Base-by-base conservation (phyloP, 2,888 invertebrate species). In the Chrysotoxum bicinctum region DNA sequence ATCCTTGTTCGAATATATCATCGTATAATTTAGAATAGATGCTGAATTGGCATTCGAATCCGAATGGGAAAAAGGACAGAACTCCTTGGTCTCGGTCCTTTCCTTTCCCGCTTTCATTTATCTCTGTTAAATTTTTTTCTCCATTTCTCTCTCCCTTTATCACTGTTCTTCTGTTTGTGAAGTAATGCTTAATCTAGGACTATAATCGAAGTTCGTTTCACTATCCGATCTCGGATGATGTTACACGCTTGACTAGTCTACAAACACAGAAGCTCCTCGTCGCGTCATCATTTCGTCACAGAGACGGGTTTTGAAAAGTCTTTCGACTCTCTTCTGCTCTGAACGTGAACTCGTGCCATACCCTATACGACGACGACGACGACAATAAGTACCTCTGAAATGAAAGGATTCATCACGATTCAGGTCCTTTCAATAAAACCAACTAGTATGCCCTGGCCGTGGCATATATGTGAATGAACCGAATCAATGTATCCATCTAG, bases 171-270 rank as follows among this genome's bases (percentile, higher is more conserved):
- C 54, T 73, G 40, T 73, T 73, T 68, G 72, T 54, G 23, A 72
- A 77, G 72, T 77, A 72, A 60, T 66, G 54, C 69, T 82, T 82
- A 82, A 81, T 81, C 81, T 70, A 21, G 19, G 70, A 58, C 40
- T 58, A 81, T 75, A 81, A 82, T 82, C 82, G 82, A 82, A 82
- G 66, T 82, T 77, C 69, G 74, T 69, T 74, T 74, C 74, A 73
- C 79, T 74, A 79, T 64, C 48, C 76, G 66, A 75, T 75, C 70
- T 52, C 70, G 70, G 68, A 62, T 66, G 40, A 43, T 76, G 58
- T 77, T 82, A 32, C 12, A 64, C 43, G 77, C 64, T 77, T 72
- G 76, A 77, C 56, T 72, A 43, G 66, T 50, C 50, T 58, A 58
- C 72, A 72, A 43, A 35, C 19, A 68, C 48, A 56, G 62, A 62